Evolutionary conservation across 2,797 vertebrate species (phyloP), one percentile per base, ranked within the genome.

Genomic region (Epinephelus awoara): DNA sequence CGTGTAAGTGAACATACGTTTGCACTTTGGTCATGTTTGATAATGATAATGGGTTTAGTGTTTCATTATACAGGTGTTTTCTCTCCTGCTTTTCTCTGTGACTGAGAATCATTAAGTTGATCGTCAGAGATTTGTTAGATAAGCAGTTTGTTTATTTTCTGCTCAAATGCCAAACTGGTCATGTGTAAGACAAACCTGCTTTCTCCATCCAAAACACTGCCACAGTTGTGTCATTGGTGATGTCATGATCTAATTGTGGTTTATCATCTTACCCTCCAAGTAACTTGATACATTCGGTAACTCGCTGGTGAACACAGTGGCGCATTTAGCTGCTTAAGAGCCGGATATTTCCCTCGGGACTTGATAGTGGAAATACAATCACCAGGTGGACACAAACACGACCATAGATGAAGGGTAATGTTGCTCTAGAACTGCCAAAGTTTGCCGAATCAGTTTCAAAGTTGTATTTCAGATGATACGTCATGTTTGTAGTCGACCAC

Each of bases 1-100:
- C 5, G 0, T 84, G 77, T 79, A 50, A 55, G 55, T 67, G 29
- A 56, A 66, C 77, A 84, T 54, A 19, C 4, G 12, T 75, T 73
- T 68, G 61, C 54, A 50, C 52, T 61, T 55, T 62, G 34, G 18
- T 46, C 55, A 25, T 51, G 77, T 72, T 62, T 64, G 55, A 34
- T 69, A 13, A 52, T 25, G 65, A 55, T 56, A 79, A 79, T 54
- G 44, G 50, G 11, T 52, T 56, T 21, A 27, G 40, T 50, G 40
- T 63, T 40, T 55, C 17, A 63, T 50, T 11, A 2, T 42, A 46
- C 71, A 84, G 49, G 21, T 70, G 27, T 61, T 71, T 23, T 19
- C 38, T 51, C 34, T 69, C 49, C 21, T 14, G 2, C 15, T 51
- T 72, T 59, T 65, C 6, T 42, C 42, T 55, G 34, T 38, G 67